These are phyloP conservation scores for Sminthurinus aureus DNA, from an alignment of 2,888 invertebrate genomes.

Conservation along the genomic window DNA sequence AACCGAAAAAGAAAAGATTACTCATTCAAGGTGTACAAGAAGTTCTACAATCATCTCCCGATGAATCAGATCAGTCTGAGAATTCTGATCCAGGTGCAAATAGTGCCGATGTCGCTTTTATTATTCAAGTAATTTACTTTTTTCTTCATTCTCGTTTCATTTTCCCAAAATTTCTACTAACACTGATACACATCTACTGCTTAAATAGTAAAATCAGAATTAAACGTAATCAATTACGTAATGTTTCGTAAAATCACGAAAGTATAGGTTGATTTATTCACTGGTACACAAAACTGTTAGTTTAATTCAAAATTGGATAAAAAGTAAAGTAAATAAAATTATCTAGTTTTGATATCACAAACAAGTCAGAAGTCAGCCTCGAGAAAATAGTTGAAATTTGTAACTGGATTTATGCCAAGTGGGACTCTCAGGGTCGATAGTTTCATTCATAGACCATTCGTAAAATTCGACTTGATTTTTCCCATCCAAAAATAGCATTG, in stretches of 20 bases:
- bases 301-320: too few relatives aligned
- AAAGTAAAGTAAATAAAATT: too few relatives aligned
- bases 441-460: slow-evolving; percentile 70
- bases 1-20: slow-evolving; percentile 59
- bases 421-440: slow-evolving; percentile 22
- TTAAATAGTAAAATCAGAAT: too few relatives aligned
- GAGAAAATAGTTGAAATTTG: slow-evolving; percentile 22
- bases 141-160: not conserved
- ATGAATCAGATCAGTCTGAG: slow-evolving; percentile 47
- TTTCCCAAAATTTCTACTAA: too few relatives aligned
- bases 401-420: slow-evolving; percentile 26
- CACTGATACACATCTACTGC: too few relatives aligned
- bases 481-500: slow-evolving; percentile 72
- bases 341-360: not conserved
- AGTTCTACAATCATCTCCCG: slow-evolving; percentile 54
- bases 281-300: too few relatives aligned
- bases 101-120: slow-evolving; percentile 71
- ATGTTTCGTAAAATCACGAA: too few relatives aligned
- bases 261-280: too few relatives aligned
- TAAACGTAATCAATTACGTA: not conserved
- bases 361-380: not conserved
- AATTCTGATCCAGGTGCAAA: slow-evolving; percentile 55
- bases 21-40: slow-evolving; percentile 62
- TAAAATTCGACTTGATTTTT: slow-evolving; percentile 71
- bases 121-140: slow-evolving; percentile 66